Conservation (phyloP, 1,140 invertebrate species). For the Aplysia californica region DNA sequence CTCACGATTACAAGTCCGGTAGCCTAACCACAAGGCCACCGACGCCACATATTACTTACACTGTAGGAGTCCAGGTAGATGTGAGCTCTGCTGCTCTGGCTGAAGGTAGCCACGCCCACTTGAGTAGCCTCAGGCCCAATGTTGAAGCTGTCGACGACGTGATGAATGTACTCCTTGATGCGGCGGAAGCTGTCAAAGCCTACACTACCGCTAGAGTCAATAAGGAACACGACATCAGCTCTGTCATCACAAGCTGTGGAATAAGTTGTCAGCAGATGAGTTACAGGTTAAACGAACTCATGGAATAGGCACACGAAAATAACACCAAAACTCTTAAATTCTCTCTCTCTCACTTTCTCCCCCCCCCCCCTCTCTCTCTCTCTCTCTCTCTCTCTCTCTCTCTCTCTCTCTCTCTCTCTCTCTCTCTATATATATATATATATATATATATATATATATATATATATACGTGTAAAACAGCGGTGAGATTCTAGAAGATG, state of each 20-base stretch:
- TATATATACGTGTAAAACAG: not conserved
- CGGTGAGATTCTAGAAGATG: too few relatives aligned
- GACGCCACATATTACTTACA: too few relatives aligned
- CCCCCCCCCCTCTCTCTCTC: too few relatives aligned
- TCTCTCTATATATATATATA: slow-evolving; percentile 9
- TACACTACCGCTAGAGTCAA: slow-evolving; percentile 61
- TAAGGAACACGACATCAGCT: slow-evolving; percentile 57
- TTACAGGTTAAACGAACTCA: too few relatives aligned
- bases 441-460: not conserved
- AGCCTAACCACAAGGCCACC: too few relatives aligned
- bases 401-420: too few relatives aligned
- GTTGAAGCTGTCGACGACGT: slow-evolving; percentile 49
- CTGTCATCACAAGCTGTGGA: slow-evolving; percentile 44
- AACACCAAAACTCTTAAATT: too few relatives aligned
- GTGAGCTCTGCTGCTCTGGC: slow-evolving; percentile 41
- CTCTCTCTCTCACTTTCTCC: too few relatives aligned
- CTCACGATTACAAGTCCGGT: too few relatives aligned
- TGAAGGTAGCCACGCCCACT: slow-evolving; percentile 55
- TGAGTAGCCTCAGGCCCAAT: slow-evolving; percentile 47
- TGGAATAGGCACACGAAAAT: too few relatives aligned
- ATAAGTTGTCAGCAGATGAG: too few relatives aligned
- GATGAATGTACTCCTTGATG: slow-evolving; percentile 50
- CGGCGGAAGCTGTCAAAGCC: slow-evolving; percentile 48
- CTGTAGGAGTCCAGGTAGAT: slow-evolving; percentile 52
- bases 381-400: too few relatives aligned